These are phyloP conservation scores for Lamellibrachia luymesi DNA, from an alignment of 1,140 invertebrate genomes.

Conservation along the genomic window DNA sequence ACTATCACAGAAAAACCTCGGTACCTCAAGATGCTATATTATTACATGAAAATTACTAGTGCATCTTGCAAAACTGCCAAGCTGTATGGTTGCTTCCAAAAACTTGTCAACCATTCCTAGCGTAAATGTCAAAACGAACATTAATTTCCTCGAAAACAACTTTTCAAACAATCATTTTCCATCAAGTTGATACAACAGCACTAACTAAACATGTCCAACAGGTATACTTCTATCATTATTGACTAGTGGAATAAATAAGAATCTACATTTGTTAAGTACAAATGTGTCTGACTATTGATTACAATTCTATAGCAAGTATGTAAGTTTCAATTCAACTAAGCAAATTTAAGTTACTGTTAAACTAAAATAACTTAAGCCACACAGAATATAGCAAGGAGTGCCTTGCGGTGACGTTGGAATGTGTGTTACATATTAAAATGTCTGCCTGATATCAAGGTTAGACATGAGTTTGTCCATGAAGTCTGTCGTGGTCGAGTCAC, in stretches of 20 bases:
- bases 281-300: neutral
- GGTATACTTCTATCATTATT: neutral
- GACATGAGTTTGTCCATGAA: neutral
- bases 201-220: neutral
- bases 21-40: neutral
- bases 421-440: neutral
- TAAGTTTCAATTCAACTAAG: neutral
- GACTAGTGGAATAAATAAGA: neutral
- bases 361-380: neutral
- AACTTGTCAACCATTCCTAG: neutral
- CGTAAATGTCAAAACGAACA: neutral
- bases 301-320: neutral
- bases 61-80: neutral
- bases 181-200: neutral
- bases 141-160: neutral
- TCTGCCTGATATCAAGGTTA: neutral
- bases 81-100: neutral
- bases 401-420: neutral
- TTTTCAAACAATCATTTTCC: neutral
- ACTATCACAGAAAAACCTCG: neutral
- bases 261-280: neutral
- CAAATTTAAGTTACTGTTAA: neutral
- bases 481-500: constrained; percentile 90
- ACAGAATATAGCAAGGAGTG: neutral
- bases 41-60: neutral